phyloP scores from a whole-genome alignment of 2,888 invertebrate genomes.

The Macrophya annulata region DNA sequence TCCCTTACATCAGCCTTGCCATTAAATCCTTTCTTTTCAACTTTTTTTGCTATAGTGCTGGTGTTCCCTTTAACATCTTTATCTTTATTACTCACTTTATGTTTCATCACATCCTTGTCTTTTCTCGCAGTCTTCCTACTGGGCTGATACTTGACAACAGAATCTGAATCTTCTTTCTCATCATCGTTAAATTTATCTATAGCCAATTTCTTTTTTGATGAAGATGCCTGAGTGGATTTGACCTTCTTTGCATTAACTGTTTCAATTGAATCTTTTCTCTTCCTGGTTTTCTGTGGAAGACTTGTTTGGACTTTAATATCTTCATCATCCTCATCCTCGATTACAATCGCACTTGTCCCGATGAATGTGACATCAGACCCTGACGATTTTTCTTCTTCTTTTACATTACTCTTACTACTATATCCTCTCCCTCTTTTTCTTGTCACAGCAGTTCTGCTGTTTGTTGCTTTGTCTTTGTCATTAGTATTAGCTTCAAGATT shows the following conservation, averaged over 20 bases:
- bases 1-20: neutral
- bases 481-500: neutral
- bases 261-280: neutral
- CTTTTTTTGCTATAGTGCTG: neutral
- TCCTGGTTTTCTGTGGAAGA: conserved; percentile 39
- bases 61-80: neutral
- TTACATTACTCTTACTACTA: neutral
- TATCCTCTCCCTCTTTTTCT: neutral
- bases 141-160: neutral
- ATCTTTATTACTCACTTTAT: neutral
- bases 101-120: neutral
- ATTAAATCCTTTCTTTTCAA: neutral
- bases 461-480: neutral
- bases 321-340: conserved; percentile 46
- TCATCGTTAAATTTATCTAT: neutral
- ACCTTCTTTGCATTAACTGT: neutral
- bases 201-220: neutral
- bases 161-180: neutral
- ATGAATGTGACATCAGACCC: neutral
- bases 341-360: neutral
- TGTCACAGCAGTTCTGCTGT: neutral
- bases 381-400: neutral
- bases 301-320: neutral
- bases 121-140: neutral
- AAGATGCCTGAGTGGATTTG: neutral